Base-by-base conservation (phyloP, 2,797 vertebrate species). In the Notoglanidium macrostoma region DNA sequence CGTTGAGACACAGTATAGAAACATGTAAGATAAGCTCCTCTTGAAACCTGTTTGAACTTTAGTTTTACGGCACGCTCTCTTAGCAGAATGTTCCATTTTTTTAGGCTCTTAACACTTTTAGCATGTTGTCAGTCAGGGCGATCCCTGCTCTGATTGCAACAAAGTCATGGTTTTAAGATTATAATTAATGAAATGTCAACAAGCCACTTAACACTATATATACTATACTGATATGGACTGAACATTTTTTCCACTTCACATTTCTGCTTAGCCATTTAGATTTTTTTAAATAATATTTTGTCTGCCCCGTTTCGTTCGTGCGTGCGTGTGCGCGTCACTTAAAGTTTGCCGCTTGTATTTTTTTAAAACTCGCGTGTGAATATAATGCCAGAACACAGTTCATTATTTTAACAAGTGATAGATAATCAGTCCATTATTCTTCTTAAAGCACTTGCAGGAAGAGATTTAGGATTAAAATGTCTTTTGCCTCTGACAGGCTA, bases 11-110 rank as follows among this genome's bases (percentile, higher is more conserved):
- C 80, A 81, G 46, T 83, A n/a, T 88, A 85, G 82, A 82, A 90
- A 89, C 74, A 70, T 78, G 12, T 84, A 90, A 1, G 67, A 54
- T 79, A 86, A 86, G 59, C 82, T 90, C 79, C 83, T 92, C 84
- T 87, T 85, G 89, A 89, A 82, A 87, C 57, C 91, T 89, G 85
- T 92, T 73, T 86, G 57, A 89, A 89, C 79, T 35, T 88, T 87
- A 63, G 88, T 94, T 94, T 94, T 92, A 87, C 23, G 10, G 21
- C 78, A 86, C 87, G 86, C 89, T 79, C 87, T 90, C 87, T 80
- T 87, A 88, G 84, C 87, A 78, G 87, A 70, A 87, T 89, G 87
- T n/a, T 88, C 89, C 85, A 89, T 0, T 95, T 94, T 35, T 94
- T 92, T 94, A 94, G 90, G 89, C 88, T 92, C 91, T 86, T 79